Conservation (phyloP, 2,113 vertebrate genomes). For the Dissostichus mawsoni region DNA sequence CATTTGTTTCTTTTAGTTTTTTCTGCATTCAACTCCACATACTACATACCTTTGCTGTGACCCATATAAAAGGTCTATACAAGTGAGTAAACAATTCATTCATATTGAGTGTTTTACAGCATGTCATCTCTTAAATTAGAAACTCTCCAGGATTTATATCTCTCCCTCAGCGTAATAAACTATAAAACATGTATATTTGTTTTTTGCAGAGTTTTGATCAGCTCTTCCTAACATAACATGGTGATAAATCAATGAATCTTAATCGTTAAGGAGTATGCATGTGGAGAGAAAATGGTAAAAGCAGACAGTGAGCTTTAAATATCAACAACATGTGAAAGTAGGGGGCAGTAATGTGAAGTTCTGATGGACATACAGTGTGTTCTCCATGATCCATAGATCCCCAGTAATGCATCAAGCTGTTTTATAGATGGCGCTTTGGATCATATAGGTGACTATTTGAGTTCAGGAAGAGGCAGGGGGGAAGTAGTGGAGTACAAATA, state of each 20-base stretch:
- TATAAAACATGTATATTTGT: too few species aligned
- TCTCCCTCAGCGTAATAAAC: not conserved
- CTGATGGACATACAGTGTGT: slow-evolving; percentile 9
- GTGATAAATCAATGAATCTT: slow-evolving; percentile 6
- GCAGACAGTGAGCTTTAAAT: slow-evolving; percentile 15
- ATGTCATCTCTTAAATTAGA: not conserved
- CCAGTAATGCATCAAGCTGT: slow-evolving; percentile 6
- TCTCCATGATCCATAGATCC: slow-evolving; percentile 16
- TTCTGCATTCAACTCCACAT: not conserved
- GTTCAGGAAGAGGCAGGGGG: too few species aligned
- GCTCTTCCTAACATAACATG: slow-evolving; percentile 6
- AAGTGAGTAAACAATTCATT: not conserved
- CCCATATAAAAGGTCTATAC: not conserved
- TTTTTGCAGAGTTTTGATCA: not conserved
- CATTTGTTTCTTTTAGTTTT: too few species aligned
- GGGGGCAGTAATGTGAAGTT: not conserved
- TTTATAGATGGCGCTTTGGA: not conserved
- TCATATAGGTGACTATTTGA: too few species aligned
- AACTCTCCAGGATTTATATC: not conserved
- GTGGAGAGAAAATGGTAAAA: not conserved
- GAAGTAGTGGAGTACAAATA: too few species aligned
- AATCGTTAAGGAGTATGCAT: not conserved
- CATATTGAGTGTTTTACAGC: not conserved
- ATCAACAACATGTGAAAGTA: slow-evolving; percentile 2
- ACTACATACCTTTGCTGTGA: not conserved